Percentiles rank a stretch among this genome's conserved stretches.
These are phyloP conservation scores for Unio delphinus DNA, from an alignment of 2,888 invertebrate genomes.

Conservation along the genomic window DNA sequence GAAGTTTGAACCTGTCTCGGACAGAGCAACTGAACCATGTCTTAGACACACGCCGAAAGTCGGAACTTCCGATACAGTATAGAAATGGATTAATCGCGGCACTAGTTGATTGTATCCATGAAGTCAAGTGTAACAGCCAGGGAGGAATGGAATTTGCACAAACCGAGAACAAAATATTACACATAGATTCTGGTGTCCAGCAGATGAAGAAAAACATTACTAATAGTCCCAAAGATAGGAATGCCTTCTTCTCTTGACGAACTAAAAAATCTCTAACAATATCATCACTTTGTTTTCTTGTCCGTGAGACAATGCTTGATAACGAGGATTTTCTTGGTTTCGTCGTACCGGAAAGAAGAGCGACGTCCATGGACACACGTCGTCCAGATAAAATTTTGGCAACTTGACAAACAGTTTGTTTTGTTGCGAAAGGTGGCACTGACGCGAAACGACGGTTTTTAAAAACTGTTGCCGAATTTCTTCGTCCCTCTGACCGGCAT, in stretches of 20 bases:
- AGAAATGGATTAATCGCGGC: conserved; percentile 60
- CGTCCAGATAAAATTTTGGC: too few species aligned
- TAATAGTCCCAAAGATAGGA: conserved; percentile 52
- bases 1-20: conserved; percentile 24
- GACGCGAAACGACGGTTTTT: not conserved
- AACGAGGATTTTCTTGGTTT: too few species aligned
- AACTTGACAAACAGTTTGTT: too few species aligned
- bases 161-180: conserved; percentile 41
- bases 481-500: not conserved
- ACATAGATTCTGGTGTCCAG: conserved; percentile 55
- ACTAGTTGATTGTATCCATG: conserved; percentile 54
- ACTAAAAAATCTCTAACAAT: conserved; percentile 54
- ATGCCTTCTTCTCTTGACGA: conserved; percentile 62
- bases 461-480: not conserved
- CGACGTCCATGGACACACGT: too few species aligned
- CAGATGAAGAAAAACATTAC: conserved; percentile 55
- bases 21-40: conserved; percentile 23
- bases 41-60: conserved; percentile 47
- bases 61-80: conserved; percentile 57
- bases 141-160: conserved; percentile 32
- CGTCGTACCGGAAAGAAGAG: too few species aligned
- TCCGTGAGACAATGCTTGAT: conserved; percentile 4
- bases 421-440: too few species aligned
- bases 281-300: conserved; percentile 46
- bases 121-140: conserved; percentile 37